A percentile compares a stretch with the other conserved stretches of the same genome.
Evolutionary conservation across 2,797 vertebrate genomes (phyloP).

Genomic region (Coluber constrictor): DNA sequence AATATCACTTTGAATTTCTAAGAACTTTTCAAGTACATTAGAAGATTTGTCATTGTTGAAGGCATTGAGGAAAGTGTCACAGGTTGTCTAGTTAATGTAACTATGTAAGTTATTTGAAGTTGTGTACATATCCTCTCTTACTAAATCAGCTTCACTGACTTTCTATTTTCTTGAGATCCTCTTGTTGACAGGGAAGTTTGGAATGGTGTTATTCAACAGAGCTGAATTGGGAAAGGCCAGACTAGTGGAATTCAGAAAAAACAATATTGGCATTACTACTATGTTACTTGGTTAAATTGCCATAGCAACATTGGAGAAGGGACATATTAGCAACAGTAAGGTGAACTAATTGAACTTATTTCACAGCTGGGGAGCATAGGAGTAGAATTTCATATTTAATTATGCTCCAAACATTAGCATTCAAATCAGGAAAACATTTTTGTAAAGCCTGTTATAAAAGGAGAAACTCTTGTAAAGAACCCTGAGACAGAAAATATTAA

Average conservation of each 20-base stretch:
- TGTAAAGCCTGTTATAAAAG: conserved; percentile 36
- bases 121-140: not conserved
- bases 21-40: not conserved
- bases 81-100: not conserved
- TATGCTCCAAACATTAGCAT: conserved; percentile 56
- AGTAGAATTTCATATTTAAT: conserved; percentile 59
- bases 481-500: conserved; percentile 22
- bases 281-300: conserved; percentile 44
- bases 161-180: not conserved
- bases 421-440: conserved; percentile 65
- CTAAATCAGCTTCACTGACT: not conserved
- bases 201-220: not conserved
- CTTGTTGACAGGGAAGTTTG: not conserved
- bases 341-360: conserved; percentile 62
- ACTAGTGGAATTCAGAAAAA: conserved; percentile 33
- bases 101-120: conserved; percentile 1
- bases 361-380: conserved; percentile 63
- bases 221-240: not conserved
- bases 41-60: not conserved
- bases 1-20: not conserved
- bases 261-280: conserved; percentile 2
- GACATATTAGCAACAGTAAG: conserved; percentile 52
- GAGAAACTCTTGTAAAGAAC: conserved; percentile 32
- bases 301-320: conserved; percentile 51
- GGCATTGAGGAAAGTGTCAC: not conserved